Evolutionary conservation across 92 coral and sea anemone genomes (phyloP).

Genomic region (Ricordea florida): DNA sequence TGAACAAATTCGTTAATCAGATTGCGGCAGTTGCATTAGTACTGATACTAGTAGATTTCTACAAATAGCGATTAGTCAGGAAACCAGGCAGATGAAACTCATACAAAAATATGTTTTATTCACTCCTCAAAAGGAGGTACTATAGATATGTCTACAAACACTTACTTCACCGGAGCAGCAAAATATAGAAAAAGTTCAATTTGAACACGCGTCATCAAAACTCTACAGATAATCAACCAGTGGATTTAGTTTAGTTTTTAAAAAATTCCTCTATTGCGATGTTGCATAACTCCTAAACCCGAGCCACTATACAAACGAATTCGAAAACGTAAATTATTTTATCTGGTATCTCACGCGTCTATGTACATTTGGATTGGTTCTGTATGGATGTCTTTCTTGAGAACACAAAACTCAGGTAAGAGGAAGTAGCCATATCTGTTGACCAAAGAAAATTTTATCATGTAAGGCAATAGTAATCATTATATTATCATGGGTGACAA

Average conservation of each 20-base stretch:
- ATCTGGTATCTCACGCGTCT: slow-evolving; percentile 19
- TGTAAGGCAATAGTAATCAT: too few relatives aligned
- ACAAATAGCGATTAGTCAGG: too few relatives aligned
- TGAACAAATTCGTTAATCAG: too few relatives aligned
- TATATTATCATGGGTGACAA: too few relatives aligned
- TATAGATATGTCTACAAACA: slow-evolving; percentile 10
- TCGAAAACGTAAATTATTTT: slow-evolving; percentile 5
- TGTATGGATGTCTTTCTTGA: background rate
- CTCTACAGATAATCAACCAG: too few relatives aligned
- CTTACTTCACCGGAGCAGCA: too few relatives aligned
- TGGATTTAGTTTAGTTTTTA: background rate
- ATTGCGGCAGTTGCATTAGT: too few relatives aligned
- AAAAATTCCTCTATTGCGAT: background rate
- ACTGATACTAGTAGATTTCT: too few relatives aligned
- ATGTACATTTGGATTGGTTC: background rate
- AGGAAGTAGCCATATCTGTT: slow-evolving; percentile 7
- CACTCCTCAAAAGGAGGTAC: slow-evolving; percentile 22
- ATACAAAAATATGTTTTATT: slow-evolving; percentile 40
- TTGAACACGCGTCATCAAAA: too few relatives aligned
- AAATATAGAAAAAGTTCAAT: too few relatives aligned
- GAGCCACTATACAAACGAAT: slow-evolving; percentile 19
- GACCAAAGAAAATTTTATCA: background rate
- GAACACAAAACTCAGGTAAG: background rate
- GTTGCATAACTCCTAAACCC: background rate
- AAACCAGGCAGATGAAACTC: background rate